These are phyloP conservation scores for Lasioglossum vierecki DNA, from an alignment of 2,888 invertebrate genomes.

Conservation along the genomic window DNA sequence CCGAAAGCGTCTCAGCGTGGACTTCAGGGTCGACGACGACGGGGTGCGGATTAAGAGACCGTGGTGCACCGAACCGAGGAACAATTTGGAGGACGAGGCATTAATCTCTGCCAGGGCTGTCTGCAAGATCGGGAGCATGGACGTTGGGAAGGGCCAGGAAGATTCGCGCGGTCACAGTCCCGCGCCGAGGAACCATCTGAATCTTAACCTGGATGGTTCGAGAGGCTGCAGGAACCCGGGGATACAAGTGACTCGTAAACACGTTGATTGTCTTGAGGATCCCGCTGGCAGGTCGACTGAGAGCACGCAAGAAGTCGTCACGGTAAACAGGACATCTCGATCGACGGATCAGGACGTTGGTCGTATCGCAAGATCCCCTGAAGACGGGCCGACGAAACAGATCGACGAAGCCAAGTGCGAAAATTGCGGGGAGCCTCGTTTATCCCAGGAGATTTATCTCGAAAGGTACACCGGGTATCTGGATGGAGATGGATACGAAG, in stretches of 20 bases:
- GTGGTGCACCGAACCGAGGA: background rate
- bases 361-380: conserved; percentile 24
- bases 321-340: conserved; percentile 11
- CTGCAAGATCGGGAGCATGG: conserved; percentile 1
- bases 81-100: conserved; percentile 8
- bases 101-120: conserved; percentile 22
- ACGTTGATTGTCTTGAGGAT: conserved; percentile 44
- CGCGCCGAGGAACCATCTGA: conserved; percentile 15
- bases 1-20: background rate
- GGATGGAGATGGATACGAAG: conserved; percentile 34
- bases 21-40: background rate
- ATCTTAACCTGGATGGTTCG: conserved; percentile 31
- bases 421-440: conserved; percentile 47
- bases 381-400: conserved; percentile 21
- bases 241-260: conserved; percentile 52
- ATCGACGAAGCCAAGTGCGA: conserved; percentile 37
- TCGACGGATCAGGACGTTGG: conserved; percentile 28
- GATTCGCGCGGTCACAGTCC: conserved; percentile 5
- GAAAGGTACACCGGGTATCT: conserved; percentile 43
- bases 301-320: conserved; percentile 21
- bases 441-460: conserved; percentile 34
- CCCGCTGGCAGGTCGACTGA: conserved; percentile 18
- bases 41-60: conserved; percentile 7
- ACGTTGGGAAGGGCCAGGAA: background rate
- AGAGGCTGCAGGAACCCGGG: background rate